phyloP scores from a whole-genome alignment of 2,888 invertebrate genomes.

The Latheticus oryzae region DNA sequence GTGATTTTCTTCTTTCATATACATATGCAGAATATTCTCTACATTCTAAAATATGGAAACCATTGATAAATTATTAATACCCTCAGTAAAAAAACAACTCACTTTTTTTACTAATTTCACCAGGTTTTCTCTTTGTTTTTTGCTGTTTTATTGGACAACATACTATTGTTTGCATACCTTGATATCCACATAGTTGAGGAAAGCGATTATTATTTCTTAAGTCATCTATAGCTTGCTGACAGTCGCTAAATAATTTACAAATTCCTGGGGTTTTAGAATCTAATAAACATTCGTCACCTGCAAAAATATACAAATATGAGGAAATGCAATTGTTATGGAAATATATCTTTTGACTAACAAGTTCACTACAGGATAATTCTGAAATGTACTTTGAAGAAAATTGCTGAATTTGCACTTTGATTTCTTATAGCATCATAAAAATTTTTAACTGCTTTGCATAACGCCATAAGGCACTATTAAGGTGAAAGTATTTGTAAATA shows the following conservation, averaged over 20 bases:
- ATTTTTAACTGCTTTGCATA: too few relatives aligned
- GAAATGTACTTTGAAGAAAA: too few relatives aligned
- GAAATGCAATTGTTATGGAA: too few relatives aligned
- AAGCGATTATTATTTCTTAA: slow-evolving; percentile 5
- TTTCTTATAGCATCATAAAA: too few relatives aligned
- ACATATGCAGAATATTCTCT: slow-evolving; percentile 21
- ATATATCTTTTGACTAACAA: too few relatives aligned
- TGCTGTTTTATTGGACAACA: slow-evolving; percentile 7
- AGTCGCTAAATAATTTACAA: slow-evolving; percentile 8
- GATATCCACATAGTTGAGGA: slow-evolving; percentile 17
- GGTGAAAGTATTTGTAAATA: too few relatives aligned
- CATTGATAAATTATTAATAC: background rate
- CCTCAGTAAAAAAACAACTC: too few relatives aligned
- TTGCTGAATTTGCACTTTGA: too few relatives aligned
- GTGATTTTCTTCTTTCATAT: slow-evolving; percentile 9
- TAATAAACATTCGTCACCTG: too few relatives aligned
- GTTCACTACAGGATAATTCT: too few relatives aligned
- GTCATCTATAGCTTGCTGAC: slow-evolving; percentile 5
- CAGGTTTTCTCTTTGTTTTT: slow-evolving; percentile 7
- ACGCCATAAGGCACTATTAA: too few relatives aligned
- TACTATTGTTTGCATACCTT: slow-evolving; percentile 21
- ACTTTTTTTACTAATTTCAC: slow-evolving; percentile 25
- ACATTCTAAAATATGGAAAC: slow-evolving; percentile 12
- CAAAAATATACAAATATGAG: too few relatives aligned
- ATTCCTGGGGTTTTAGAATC: background rate